These are phyloP conservation scores for Horisme vitalbata DNA, from an alignment of 2,888 invertebrate species.

Conservation along the genomic window DNA sequence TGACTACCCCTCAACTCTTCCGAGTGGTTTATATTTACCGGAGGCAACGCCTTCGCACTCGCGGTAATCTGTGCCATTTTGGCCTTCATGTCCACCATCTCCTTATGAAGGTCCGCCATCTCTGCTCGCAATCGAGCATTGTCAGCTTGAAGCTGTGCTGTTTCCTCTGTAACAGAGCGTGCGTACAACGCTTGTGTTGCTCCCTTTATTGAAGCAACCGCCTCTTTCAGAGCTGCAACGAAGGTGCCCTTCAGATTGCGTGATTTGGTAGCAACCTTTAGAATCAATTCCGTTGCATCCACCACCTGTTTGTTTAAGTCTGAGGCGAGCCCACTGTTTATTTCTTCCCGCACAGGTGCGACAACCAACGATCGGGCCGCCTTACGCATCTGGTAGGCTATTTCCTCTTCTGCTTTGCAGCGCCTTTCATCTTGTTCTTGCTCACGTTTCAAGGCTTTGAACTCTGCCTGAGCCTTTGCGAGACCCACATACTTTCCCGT, in stretches of 20 bases:
- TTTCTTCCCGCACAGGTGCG: no score
- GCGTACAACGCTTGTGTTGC: no score
- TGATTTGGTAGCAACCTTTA: neutral
- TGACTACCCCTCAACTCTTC: no score
- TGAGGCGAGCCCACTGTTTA: neutral
- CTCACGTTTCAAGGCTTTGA: no score
- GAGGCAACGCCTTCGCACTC: no score
- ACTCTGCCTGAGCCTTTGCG: conserved; percentile 1
- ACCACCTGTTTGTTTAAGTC: neutral
- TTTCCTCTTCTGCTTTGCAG: no score
- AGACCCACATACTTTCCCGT: conserved; percentile 20
- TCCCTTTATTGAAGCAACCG: conserved; percentile 6
- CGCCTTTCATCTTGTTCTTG: no score
- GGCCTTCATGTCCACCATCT: neutral
- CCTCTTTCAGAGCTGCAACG: neutral
- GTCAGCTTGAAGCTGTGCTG: neutral
- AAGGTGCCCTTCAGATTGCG: neutral
- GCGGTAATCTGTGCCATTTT: no score
- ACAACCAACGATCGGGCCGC: no score
- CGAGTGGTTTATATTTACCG: no score
- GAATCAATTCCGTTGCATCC: neutral
- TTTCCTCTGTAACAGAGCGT: no score
- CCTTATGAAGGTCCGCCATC: conserved; percentile 2
- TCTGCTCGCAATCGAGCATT: conserved; percentile 1
- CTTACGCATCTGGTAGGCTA: no score